phyloP scores from a whole-genome alignment of 1,140 invertebrate species.

The Drosophila cardini region DNA sequence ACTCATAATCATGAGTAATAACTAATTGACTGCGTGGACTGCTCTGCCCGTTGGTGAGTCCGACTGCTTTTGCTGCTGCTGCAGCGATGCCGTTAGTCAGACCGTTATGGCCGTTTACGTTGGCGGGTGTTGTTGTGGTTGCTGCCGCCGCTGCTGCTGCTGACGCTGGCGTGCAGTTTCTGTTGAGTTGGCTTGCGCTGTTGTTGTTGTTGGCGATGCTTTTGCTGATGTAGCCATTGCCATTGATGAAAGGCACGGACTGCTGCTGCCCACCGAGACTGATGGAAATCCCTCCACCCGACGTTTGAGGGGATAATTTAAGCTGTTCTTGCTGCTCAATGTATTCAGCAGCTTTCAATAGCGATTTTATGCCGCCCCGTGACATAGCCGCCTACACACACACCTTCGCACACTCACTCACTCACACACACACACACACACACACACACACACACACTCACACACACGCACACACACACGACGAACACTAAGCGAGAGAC shows the following conservation, averaged over 20 bases:
- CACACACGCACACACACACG: slow-evolving; percentile 18
- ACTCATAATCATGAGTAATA: slow-evolving; percentile 42
- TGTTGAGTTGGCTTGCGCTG: slow-evolving; percentile 67
- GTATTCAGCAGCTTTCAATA: slow-evolving; percentile 63
- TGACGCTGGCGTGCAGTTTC: slow-evolving; percentile 51
- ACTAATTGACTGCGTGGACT: slow-evolving; percentile 46
- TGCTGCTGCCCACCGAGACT: slow-evolving; percentile 29
- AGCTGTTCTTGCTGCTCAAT: slow-evolving; percentile 61
- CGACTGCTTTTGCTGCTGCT: slow-evolving; percentile 18
- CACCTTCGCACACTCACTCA: slow-evolving; percentile 28
- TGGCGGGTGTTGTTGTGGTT: slow-evolving; percentile 52
- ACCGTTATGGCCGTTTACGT: slow-evolving; percentile 44
- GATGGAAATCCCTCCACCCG: slow-evolving; percentile 20
- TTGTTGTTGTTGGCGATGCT: slow-evolving; percentile 53
- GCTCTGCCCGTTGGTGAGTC: slow-evolving; percentile 26
- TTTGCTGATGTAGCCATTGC: slow-evolving; percentile 31
- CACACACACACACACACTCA: slow-evolving; percentile 22
- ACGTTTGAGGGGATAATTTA: slow-evolving; percentile 34
- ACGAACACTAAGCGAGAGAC: slow-evolving; percentile 17
- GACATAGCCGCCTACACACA: slow-evolving; percentile 64
- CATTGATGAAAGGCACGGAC: slow-evolving; percentile 42
- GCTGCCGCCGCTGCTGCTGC: slow-evolving; percentile 28
- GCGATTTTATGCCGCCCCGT: slow-evolving; percentile 51
- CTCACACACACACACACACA: slow-evolving; percentile 38
- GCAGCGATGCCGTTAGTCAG: slow-evolving; percentile 47